Conservation (phyloP, 1,140 invertebrate species). For the Globodera ellingtonae region DNA sequence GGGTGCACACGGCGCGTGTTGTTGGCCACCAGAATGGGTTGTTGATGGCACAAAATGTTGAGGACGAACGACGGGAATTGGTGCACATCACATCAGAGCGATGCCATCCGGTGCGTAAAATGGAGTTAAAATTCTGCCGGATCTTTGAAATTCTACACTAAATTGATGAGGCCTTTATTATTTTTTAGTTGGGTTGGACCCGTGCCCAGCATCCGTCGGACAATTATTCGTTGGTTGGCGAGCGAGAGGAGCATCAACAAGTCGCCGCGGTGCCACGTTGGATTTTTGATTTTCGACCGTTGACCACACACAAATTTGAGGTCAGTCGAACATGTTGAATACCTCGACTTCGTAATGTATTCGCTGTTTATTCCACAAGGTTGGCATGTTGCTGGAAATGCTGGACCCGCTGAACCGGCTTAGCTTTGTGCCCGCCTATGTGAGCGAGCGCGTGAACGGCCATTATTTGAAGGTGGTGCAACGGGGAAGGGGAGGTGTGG, state of each 20-base stretch:
- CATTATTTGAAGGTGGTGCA: constrained; percentile 6
- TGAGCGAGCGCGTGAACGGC: background rate
- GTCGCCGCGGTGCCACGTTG: background rate
- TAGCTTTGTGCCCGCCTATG: constrained; percentile 4
- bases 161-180: too few relatives aligned
- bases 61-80: background rate
- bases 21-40: background rate
- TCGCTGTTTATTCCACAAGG: background rate
- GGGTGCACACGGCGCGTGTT: background rate
- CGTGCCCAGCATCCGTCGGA: background rate
- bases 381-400: constrained; percentile 7
- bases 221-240: background rate
- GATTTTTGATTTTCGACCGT: background rate
- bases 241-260: background rate
- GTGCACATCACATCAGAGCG: constrained; percentile 1
- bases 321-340: background rate
- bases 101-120: background rate
- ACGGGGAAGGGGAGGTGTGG: background rate
- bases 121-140: background rate
- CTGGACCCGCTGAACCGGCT: constrained; percentile 10
- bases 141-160: too few relatives aligned
- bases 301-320: constrained; percentile 4
- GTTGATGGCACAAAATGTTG: background rate
- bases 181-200: constrained; percentile 4
- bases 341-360: too few relatives aligned